Conservation (phyloP, 2,113 vertebrate genomes). For the Oncorhynchus nerka region DNA sequence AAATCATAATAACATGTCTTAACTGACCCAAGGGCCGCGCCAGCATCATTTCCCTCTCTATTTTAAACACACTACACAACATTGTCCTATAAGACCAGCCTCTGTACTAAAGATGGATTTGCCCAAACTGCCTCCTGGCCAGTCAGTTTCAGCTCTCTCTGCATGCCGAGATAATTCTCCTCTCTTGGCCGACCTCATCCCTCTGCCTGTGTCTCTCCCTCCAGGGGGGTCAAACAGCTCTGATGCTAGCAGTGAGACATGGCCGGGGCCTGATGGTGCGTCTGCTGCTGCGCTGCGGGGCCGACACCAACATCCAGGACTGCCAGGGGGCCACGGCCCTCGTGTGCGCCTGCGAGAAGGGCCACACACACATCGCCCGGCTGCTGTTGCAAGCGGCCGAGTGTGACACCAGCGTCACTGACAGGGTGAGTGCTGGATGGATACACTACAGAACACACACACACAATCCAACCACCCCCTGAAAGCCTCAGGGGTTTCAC, state of each 20-base stretch:
- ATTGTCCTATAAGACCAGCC: too few species aligned
- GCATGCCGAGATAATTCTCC: too few species aligned
- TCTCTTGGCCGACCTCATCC: background rate
- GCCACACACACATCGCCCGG: conserved; percentile 79
- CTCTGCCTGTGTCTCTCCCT: background rate
- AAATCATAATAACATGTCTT: too few species aligned
- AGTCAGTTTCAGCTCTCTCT: too few species aligned
- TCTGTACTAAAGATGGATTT: too few species aligned
- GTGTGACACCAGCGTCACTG: conserved; percentile 75
- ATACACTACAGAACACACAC: background rate
- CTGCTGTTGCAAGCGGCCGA: conserved; percentile 81
- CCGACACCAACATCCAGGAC: conserved; percentile 80
- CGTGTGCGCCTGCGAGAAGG: conserved; percentile 86
- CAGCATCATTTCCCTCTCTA: too few species aligned
- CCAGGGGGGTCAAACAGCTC: conserved; percentile 86
- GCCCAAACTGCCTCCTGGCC: too few species aligned
- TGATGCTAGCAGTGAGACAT: conserved; percentile 88
- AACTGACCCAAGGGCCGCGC: too few species aligned
- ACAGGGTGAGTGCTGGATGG: conserved; percentile 73
- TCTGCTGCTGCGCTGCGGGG: conserved; percentile 79
- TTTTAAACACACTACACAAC: too few species aligned
- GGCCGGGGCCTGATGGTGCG: conserved; percentile 82
- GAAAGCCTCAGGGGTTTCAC: too few species aligned
- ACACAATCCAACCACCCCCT: background rate
- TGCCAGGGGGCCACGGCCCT: conserved; percentile 83